Percentiles rank a stretch among this genome's conserved stretches.
phyloP scores from a whole-genome alignment of 2,888 invertebrate genomes.

The Tinea semifulvella region DNA sequence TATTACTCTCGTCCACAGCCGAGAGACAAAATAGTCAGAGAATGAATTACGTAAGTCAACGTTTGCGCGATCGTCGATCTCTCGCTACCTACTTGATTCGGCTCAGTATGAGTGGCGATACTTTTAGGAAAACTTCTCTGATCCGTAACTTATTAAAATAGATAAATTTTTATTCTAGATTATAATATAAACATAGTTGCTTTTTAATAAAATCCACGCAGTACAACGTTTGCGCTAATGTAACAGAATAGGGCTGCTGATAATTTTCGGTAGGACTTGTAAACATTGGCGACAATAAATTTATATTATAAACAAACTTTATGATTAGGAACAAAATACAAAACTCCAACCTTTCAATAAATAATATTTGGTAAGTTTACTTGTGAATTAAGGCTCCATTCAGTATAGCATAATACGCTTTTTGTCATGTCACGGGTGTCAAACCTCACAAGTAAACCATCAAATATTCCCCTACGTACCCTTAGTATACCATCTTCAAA shows the following conservation, averaged over 20 bases:
- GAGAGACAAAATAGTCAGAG: too few relatives aligned
- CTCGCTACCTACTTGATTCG: too few relatives aligned
- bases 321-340: slow-evolving; percentile 47
- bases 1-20: too few relatives aligned
- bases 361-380: slow-evolving; percentile 32
- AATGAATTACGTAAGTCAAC: too few relatives aligned
- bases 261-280: neutral
- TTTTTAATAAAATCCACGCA: too few relatives aligned
- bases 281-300: neutral
- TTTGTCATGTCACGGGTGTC: slow-evolving; percentile 12
- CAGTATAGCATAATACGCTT: slow-evolving; percentile 1
- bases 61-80: too few relatives aligned
- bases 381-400: slow-evolving; percentile 21
- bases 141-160: too few relatives aligned
- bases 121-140: too few relatives aligned
- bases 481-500: slow-evolving; percentile 48
- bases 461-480: slow-evolving; percentile 30
- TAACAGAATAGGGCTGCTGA: neutral
- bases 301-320: slow-evolving; percentile 8
- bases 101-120: too few relatives aligned
- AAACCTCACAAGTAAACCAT: slow-evolving; percentile 32
- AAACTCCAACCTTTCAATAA: slow-evolving; percentile 43
- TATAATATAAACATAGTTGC: too few relatives aligned
- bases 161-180: too few relatives aligned
- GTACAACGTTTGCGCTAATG: too few relatives aligned